Evolutionary conservation across 2,113 vertebrate genomes (phyloP), one percentile per base, ranked within the genome.

Genomic region (Paraplagusia blochii): DNA sequence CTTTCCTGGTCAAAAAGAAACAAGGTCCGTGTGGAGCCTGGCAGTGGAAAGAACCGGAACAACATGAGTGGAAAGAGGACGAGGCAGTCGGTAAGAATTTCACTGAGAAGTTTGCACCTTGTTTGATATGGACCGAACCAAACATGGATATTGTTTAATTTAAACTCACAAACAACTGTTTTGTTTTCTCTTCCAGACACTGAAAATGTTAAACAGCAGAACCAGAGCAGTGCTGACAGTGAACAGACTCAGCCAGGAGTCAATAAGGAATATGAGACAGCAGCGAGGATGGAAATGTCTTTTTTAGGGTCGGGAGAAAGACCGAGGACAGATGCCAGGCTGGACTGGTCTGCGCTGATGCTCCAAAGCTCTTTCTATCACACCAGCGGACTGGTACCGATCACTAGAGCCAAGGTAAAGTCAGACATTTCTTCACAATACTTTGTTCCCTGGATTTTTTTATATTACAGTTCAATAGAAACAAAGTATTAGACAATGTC

Each of bases 1-100:
- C 91, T 51, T 91, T 92, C 66, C 82, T 92, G 47, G 81, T 92
- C 39, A 91, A 90, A 52, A 91, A 91, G 77, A 92, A 89, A 62
- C 85, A 48, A 15, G 76, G 78, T 1, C n/a, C 38, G 0, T 64
- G 62, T 14, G 72, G 77, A 10, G 86, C 63, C 1, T 88, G 84
- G 85, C 79, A 80, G 19, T 90, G 88, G 90, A 91, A 58, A 53
- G 85, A 89, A 42, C 51, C 69, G 1, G 79, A 86, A 43, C 70
- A 70, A 15, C 55, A 43, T 1, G 46, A 76, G 16, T 69, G 75
- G 66, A 72, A 59, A 54, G 72, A 74, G 15, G 66, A 68, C 1
- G 14, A 50, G 8, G 7, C 9, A 10, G n/a, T 11, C 36, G 83
- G 89, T 88, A 66, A 77, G 75, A 58, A 43, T 44, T 42, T 60